phyloP scores from a whole-genome alignment of 1,140 invertebrate species.

The Lepeophtheirus salmonis region DNA sequence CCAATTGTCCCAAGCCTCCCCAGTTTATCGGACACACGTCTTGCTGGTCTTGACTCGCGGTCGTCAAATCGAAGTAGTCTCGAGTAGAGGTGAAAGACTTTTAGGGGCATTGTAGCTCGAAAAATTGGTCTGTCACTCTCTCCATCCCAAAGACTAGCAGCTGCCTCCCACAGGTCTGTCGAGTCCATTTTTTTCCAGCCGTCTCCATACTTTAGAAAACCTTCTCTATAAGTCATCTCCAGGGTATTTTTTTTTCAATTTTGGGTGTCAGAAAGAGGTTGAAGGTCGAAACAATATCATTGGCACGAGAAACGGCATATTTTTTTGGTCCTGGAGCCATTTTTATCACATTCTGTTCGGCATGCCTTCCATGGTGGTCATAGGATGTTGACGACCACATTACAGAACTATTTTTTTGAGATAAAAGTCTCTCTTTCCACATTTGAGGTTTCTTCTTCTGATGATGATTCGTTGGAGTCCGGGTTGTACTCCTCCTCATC shows the following conservation, averaged over 20 bases:
- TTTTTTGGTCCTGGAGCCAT: background rate
- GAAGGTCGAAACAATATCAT: background rate
- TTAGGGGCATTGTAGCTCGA: background rate
- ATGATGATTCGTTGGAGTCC: background rate
- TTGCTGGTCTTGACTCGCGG: background rate
- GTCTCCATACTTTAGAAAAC: background rate
- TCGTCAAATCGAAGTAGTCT: background rate
- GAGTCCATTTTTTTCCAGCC: background rate
- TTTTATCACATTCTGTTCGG: background rate
- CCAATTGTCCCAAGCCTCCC: background rate
- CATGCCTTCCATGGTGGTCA: background rate
- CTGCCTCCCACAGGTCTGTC: background rate
- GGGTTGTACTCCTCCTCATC: background rate
- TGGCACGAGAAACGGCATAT: background rate
- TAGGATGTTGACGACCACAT: background rate
- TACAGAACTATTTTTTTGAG: background rate
- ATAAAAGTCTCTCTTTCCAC: background rate
- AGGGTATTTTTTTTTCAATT: background rate
- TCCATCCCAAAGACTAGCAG: background rate
- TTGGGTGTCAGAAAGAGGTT: background rate
- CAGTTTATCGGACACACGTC: background rate
- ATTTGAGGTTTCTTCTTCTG: background rate
- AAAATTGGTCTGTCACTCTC: background rate
- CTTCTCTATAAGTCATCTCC: background rate
- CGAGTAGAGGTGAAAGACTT: background rate